Conservation (phyloP, 2,797 vertebrate species). For the Labeo calbasu region DNA sequence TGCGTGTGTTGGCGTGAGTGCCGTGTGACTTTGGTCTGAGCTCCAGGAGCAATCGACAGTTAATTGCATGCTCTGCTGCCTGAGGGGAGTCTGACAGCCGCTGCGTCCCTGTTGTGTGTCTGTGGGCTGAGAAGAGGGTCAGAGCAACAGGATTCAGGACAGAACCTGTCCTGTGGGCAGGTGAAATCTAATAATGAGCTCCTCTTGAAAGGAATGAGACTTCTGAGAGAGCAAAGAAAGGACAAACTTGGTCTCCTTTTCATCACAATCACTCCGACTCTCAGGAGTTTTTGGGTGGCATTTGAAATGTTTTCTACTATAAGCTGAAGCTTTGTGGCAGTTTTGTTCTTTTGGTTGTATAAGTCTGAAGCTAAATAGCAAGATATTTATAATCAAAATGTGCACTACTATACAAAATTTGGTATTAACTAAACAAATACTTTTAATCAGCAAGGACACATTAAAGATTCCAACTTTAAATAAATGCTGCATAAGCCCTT, state of each 20-base stretch:
- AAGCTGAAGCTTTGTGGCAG: neutral
- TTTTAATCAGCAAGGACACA: neutral
- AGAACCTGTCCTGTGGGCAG: conserved; percentile 38
- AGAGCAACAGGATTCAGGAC: conserved; percentile 10
- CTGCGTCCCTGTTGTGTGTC: conserved; percentile 16
- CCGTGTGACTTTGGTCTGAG: conserved; percentile 35
- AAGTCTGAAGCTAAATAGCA: neutral
- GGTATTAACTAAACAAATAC: no score
- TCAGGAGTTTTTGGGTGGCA: neutral
- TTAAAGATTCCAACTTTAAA: no score
- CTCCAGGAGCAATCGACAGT: conserved; percentile 36
- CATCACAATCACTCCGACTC: neutral
- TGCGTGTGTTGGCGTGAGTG: neutral
- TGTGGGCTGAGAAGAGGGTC: conserved; percentile 6
- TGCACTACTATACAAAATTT: neutral
- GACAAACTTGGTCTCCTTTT: neutral
- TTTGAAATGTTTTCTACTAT: neutral
- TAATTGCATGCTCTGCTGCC: conserved; percentile 53
- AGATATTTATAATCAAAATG: neutral
- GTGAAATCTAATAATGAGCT: neutral
- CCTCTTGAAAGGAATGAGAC: conserved; percentile 2
- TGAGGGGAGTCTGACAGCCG: conserved; percentile 43
- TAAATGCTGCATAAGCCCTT: no score
- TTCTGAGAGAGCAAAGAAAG: conserved; percentile 17
- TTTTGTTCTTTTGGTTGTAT: no score